Evolutionary conservation across 2,797 vertebrate species (phyloP).

Genomic region (Artibeus jamaicensis): DNA sequence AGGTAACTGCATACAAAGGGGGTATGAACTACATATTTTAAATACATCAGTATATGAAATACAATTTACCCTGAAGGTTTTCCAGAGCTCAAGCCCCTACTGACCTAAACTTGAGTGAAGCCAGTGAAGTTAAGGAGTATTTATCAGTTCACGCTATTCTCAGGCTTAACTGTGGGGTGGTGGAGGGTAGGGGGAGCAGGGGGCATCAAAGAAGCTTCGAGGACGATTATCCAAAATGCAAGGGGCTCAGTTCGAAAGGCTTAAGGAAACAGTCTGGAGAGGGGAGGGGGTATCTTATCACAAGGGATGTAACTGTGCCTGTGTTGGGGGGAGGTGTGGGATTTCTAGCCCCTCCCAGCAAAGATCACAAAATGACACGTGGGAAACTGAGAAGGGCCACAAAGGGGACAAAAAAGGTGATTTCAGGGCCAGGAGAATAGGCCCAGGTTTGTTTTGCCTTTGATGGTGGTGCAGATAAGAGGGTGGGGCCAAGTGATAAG

Average conservation of each 20-base stretch:
- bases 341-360: neutral
- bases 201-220: neutral
- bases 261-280: neutral
- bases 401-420: neutral
- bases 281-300: neutral
- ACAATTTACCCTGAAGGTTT: neutral
- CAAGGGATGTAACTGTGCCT: neutral
- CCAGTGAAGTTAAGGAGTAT: neutral
- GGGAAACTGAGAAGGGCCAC: neutral
- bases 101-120: neutral
- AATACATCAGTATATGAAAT: constrained; percentile 14
- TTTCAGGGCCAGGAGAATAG: neutral
- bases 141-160: neutral
- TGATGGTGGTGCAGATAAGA: neutral
- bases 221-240: neutral
- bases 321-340: neutral
- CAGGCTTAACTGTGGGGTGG: neutral
- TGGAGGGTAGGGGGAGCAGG: no score
- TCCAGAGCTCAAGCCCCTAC: neutral
- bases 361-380: neutral
- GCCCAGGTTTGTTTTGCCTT: neutral
- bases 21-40: neutral
- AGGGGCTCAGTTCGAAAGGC: neutral
- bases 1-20: neutral
- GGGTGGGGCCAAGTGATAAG: neutral